Conservation (phyloP, 2,113 vertebrate species). For the Toxotes chatareus region DNA sequence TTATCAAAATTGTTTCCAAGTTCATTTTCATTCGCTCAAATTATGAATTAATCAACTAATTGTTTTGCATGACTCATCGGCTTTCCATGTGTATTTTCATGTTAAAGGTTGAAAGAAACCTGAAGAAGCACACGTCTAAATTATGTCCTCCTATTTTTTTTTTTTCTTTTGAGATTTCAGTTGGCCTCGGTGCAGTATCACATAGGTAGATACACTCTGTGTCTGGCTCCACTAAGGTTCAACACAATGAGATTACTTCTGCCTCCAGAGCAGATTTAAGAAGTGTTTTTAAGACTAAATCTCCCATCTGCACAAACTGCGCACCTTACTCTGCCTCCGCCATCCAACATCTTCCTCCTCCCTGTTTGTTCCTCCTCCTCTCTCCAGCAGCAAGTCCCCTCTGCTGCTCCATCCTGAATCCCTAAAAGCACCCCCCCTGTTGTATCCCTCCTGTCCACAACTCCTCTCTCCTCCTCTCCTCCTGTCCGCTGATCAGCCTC, state of each 20-base stretch:
- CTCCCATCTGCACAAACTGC: conserved; percentile 58
- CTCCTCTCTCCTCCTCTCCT: conserved; percentile 30
- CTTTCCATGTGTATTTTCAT: neutral
- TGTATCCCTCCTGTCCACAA: conserved; percentile 11
- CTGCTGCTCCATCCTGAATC: conserved; percentile 24
- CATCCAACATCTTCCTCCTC: conserved; percentile 42
- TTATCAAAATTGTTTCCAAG: neutral
- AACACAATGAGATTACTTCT: conserved; percentile 3
- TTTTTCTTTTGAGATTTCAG: neutral
- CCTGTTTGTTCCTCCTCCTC: conserved; percentile 17
- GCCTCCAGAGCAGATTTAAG: conserved; percentile 39
- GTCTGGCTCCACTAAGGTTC: conserved; percentile 7
- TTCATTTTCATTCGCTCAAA: neutral
- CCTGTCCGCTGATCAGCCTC: conserved; percentile 74
- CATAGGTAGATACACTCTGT: neutral
- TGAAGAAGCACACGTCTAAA: neutral
- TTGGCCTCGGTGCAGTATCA: neutral
- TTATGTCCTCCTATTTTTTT: neutral
- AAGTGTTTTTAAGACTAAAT: conserved; percentile 41
- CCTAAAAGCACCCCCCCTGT: neutral
- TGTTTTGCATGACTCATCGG: neutral
- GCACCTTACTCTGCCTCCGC: conserved; percentile 50
- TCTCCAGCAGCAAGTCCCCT: conserved; percentile 43
- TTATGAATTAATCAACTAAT: neutral
- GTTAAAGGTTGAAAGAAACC: neutral